These are phyloP conservation scores for Cygnus olor DNA, from an alignment of 2,797 vertebrate species.

Conservation along the genomic window DNA sequence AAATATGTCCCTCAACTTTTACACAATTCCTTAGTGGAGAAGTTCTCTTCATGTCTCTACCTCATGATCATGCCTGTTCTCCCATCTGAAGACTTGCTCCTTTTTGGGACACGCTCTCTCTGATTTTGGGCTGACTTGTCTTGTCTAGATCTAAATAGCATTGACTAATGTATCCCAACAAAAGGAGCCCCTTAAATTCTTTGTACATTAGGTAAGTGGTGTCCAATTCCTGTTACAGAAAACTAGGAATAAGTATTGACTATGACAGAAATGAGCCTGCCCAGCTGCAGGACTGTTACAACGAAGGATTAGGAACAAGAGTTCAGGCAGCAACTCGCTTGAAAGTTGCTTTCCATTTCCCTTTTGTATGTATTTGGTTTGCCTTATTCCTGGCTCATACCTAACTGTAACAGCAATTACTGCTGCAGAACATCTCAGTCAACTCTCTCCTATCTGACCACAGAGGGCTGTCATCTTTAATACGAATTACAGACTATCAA, in stretches of 20 bases:
- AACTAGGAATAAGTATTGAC: neutral
- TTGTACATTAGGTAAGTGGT: neutral
- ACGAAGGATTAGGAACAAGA: neutral
- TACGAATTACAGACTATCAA: neutral
- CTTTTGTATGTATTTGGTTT: neutral
- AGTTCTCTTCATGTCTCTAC: neutral
- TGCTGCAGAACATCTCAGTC: neutral
- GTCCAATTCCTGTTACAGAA: neutral
- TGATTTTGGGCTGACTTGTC: neutral
- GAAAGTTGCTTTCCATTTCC: neutral
- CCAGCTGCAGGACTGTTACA: neutral
- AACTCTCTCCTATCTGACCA: neutral
- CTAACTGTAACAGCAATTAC: neutral
- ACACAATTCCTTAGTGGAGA: neutral
- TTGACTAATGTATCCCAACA: neutral
- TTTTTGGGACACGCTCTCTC: neutral
- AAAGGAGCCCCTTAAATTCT: neutral
- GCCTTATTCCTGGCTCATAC: neutral
- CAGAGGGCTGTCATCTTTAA: neutral
- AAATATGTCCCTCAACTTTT: neutral
- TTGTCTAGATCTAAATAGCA: neutral
- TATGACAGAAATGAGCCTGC: neutral
- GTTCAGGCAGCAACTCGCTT: neutral
- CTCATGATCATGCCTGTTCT: neutral
- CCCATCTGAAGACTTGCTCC: neutral